These are phyloP conservation scores for Ophioderma brevispina DNA, from an alignment of 35 echinoderm and acorn worm species.

Conservation along the genomic window DNA sequence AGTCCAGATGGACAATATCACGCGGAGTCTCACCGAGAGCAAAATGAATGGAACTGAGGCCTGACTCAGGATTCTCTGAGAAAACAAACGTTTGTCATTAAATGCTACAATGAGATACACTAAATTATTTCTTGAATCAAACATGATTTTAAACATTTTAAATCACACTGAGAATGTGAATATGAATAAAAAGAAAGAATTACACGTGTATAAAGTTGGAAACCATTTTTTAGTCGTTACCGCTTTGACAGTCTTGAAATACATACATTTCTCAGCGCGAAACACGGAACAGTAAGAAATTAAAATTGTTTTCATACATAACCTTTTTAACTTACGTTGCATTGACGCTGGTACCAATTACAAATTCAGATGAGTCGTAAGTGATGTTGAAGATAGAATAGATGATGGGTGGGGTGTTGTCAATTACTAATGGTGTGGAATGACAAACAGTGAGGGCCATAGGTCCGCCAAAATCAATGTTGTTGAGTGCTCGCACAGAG, in stretches of 20 bases:
- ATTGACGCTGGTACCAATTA: conserved; percentile 9
- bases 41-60: not conserved
- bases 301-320: not conserved
- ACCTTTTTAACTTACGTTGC: conserved; percentile 19
- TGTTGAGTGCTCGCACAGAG: conserved; percentile 49
- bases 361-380: conserved; percentile 14
- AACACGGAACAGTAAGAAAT: too few species aligned
- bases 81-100: too few species aligned
- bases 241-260: too few species aligned
- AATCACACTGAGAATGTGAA: too few species aligned
- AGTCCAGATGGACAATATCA: conserved; percentile 4
- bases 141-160: too few species aligned
- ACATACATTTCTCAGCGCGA: too few species aligned
- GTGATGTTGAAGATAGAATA: conserved; percentile 25
- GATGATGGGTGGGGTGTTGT: conserved; percentile 46
- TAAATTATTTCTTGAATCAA: too few species aligned
- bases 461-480: conserved; percentile 55
- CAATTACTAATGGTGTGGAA: conserved; percentile 41
- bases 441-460: conserved; percentile 52
- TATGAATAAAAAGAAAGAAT: too few species aligned
- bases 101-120: too few species aligned
- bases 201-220: too few species aligned
- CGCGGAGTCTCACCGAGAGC: not conserved
- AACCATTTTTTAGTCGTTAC: too few species aligned
- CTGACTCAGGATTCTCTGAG: conserved; percentile 23